These are phyloP conservation scores for Ephialtes manifestator DNA, from an alignment of 2,888 invertebrate genomes.

Conservation along the genomic window DNA sequence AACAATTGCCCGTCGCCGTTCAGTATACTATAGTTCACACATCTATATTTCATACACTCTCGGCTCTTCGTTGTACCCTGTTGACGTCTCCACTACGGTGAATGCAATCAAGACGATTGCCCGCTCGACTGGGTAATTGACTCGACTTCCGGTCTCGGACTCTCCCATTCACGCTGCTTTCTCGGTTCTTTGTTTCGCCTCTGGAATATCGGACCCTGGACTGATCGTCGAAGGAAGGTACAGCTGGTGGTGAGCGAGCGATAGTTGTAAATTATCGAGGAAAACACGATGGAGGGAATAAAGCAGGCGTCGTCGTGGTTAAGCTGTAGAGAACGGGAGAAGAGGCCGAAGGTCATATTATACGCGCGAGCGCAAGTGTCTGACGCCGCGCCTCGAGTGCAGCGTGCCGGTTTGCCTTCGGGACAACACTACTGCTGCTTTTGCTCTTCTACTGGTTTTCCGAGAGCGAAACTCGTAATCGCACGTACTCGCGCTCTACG, in stretches of 20 bases:
- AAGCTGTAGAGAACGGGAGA: slow-evolving; percentile 38
- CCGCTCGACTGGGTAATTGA: slow-evolving; percentile 77
- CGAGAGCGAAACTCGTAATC: slow-evolving; percentile 35
- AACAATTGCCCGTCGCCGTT: no score
- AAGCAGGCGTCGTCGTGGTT: slow-evolving; percentile 22
- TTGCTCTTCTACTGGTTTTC: slow-evolving; percentile 5
- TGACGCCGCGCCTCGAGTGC: slow-evolving; percentile 6
- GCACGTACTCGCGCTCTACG: slow-evolving; percentile 4
- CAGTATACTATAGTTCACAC: no score
- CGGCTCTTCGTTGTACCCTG: slow-evolving; percentile 63
- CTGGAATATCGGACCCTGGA: neutral
- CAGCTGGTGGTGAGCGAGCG: neutral
- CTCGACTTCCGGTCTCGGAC: slow-evolving; percentile 75
- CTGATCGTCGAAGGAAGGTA: neutral
- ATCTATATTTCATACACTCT: slow-evolving; percentile 7
- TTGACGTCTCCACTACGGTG: slow-evolving; percentile 71
- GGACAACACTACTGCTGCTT: slow-evolving; percentile 6
- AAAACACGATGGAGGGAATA: slow-evolving; percentile 44
- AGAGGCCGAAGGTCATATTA: slow-evolving; percentile 58
- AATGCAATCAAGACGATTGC: slow-evolving; percentile 79
- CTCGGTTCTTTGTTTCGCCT: slow-evolving; percentile 59
- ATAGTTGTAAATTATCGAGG: slow-evolving; percentile 52
- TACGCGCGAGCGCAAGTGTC: slow-evolving; percentile 16
- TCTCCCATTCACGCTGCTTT: slow-evolving; percentile 69
- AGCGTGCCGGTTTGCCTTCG: slow-evolving; percentile 36